These are phyloP conservation scores for Equus przewalskii DNA, from an alignment of 2,113 vertebrate species.

Conservation along the genomic window DNA sequence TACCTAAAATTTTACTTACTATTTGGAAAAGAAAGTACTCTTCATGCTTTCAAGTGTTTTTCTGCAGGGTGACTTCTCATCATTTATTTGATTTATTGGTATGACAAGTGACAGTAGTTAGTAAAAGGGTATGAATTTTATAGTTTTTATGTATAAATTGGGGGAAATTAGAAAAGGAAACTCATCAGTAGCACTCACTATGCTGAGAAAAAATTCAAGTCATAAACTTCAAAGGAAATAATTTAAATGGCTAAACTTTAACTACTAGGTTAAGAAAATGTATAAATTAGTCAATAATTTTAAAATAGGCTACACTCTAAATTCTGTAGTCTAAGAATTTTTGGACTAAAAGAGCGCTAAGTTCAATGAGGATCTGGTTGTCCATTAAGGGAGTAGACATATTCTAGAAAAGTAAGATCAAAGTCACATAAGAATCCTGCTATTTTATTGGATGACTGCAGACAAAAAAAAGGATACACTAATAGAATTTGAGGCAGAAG, in stretches of 20 bases:
- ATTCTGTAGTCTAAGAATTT: no score
- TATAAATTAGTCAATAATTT: no score
- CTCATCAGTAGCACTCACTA: not conserved
- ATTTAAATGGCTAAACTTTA: not conserved
- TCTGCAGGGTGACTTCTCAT: accelerated
- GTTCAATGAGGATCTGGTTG: no score
- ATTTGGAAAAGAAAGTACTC: not conserved
- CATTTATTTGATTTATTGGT: not conserved
- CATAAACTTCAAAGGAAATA: not conserved
- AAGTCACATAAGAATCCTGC: no score
- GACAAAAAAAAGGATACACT: no score
- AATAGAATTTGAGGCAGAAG: no score
- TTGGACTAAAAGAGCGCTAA: no score
- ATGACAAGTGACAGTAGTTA: not conserved
- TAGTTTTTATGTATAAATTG: not conserved
- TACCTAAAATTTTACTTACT: not conserved
- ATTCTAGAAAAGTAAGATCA: no score
- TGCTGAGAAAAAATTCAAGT: not conserved
- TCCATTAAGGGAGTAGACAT: no score
- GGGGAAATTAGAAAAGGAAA: not conserved
- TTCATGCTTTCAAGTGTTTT: not conserved
- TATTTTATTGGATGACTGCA: no score
- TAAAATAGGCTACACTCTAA: no score
- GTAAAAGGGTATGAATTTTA: not conserved
- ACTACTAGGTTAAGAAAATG: no score